Base-by-base conservation (phyloP, 2,113 vertebrate species). In the Corynorhinus townsendii region DNA sequence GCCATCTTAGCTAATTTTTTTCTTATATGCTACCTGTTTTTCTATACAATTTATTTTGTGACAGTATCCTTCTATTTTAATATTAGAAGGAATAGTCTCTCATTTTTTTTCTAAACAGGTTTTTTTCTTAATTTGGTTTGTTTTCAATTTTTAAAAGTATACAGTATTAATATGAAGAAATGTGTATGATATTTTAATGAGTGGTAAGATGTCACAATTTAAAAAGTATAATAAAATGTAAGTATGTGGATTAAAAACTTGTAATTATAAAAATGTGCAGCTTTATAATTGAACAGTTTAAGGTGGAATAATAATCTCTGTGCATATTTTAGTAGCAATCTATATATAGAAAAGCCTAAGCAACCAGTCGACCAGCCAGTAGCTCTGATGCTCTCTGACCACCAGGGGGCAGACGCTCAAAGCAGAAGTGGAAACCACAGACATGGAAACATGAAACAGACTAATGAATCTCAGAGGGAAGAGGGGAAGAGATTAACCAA, bases 131-230 rank as follows among this genome's bases (percentile, higher is more conserved):
- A 49, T 93, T 81, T 7, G 75, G 0, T 49, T 95, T 11, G 47
- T 76, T 96, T 88, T 76, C n/a, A 92, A 71, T 95, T 83, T 90
- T 91, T 17, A n/a, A 71, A 80, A 64, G 1, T 64, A 24, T 85
- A n/a, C 45, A 73, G 6, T 66, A 47, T 12, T 81, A 64, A 85
- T 92, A n/a, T 80, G 15, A 94, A 75, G 8, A 93, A 1, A 64
- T 73, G 5, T 64, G 24, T 71, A 38, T 92, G 26, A 38, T 73
- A 71, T 52, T 82, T 45, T 17, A 90, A 20, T 35, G 59, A 86
- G 11, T 95, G 45, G 47, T 72, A 84, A 2, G 11, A 10, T 87
- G 15, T 84, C 40, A 87, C 28, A 80, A 45, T 40, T 84, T 17
- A 45, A 72, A 76, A 72, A 47, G n/a, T 47, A 5, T 40, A 54